phyloP scores from a whole-genome alignment of 2,888 invertebrate genomes.

The Apamea anceps region DNA sequence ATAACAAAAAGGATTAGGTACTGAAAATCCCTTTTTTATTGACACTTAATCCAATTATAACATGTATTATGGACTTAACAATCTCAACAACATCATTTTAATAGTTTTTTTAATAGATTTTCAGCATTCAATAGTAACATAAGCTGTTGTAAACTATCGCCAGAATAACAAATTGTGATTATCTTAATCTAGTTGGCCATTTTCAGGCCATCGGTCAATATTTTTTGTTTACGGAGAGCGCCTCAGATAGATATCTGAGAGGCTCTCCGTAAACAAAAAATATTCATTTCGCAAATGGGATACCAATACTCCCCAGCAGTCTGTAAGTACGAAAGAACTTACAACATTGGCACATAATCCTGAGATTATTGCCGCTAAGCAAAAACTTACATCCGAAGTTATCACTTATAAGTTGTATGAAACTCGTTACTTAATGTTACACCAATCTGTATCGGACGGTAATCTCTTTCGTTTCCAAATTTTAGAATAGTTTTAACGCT shows the following conservation, averaged over 20 bases:
- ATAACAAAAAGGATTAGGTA: not conserved
- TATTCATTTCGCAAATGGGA: slow-evolving; percentile 27
- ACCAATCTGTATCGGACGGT: slow-evolving; percentile 11
- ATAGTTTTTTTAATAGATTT: not conserved
- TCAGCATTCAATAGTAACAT: not conserved
- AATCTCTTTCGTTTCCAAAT: slow-evolving; percentile 6
- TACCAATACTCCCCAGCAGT: slow-evolving; percentile 24
- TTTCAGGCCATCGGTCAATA: not conserved
- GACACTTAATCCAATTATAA: not conserved
- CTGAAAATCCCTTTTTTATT: slow-evolving; percentile 6
- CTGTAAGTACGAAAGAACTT: slow-evolving; percentile 25
- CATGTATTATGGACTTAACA: not conserved
- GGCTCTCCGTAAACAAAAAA: slow-evolving; percentile 26
- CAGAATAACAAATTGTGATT: not conserved
- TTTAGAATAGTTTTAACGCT: not conserved
- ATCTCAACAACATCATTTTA: slow-evolving; percentile 1
- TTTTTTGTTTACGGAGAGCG: not conserved
- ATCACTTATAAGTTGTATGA: slow-evolving; percentile 22
- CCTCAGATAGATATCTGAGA: not conserved
- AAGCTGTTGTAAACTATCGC: not conserved
- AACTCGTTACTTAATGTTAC: slow-evolving; percentile 46
- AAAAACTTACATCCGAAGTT: slow-evolving; percentile 34
- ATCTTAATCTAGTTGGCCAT: not conserved
- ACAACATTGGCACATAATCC: slow-evolving; percentile 35
- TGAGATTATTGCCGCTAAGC: slow-evolving; percentile 29